Conservation (phyloP, 2,888 invertebrate genomes). For the Xestia xanthographa region DNA sequence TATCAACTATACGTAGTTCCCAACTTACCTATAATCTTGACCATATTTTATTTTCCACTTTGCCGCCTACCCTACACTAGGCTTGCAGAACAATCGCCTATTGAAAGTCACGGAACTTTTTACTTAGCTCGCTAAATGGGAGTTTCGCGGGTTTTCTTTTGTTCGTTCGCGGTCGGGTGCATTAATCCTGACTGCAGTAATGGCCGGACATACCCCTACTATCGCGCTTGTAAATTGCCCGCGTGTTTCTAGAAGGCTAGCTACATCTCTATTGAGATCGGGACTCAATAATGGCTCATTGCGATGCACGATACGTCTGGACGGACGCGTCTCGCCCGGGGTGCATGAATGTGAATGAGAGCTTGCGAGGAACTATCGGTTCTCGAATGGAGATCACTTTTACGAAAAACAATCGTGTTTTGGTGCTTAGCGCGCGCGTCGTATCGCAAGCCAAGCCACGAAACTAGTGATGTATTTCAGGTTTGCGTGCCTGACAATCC, state of each 20-base stretch:
- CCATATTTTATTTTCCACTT: conserved; percentile 50
- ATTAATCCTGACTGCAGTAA: conserved; percentile 77
- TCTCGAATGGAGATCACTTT: conserved; percentile 52
- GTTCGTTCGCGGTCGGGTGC: conserved; percentile 62
- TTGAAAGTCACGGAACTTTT: conserved; percentile 67
- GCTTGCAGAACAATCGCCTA: conserved; percentile 70
- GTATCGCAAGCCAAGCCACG: neutral
- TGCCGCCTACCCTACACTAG: conserved; percentile 51
- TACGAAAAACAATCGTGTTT: neutral
- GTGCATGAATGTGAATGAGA: conserved; percentile 81
- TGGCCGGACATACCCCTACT: conserved; percentile 80
- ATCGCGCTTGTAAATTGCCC: conserved; percentile 79
- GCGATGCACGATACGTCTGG: conserved; percentile 81
- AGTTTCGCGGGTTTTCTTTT: conserved; percentile 65
- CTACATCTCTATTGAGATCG: conserved; percentile 83
- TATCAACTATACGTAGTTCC: conserved; percentile 25
- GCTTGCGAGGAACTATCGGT: conserved; percentile 58
- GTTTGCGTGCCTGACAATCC: neutral
- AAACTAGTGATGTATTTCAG: neutral
- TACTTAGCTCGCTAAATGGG: conserved; percentile 57
- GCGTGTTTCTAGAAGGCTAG: conserved; percentile 71
- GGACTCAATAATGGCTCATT: conserved; percentile 79
- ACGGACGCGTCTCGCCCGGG: conserved; percentile 77
- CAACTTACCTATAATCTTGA: conserved; percentile 17
- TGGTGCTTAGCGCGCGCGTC: neutral